Evolutionary conservation across 2,888 invertebrate species (phyloP), one percentile per base, ranked within the genome.

Genomic region (Microplitis deprimator): DNA sequence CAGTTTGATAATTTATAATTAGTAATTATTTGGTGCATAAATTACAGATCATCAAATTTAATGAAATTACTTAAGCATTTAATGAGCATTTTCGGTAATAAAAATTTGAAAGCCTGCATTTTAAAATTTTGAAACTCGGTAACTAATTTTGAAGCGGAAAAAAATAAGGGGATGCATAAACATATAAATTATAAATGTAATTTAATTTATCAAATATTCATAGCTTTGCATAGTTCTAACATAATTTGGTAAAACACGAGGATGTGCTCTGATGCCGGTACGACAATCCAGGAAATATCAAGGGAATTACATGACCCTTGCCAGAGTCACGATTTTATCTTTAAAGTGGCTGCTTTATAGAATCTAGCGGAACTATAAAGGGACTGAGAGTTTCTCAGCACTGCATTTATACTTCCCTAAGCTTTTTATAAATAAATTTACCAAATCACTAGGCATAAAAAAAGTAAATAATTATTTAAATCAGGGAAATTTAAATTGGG

Each of bases 171-270:
- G 13, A 50, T 13, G 50, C 50, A 50, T 50, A 50, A 50, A 50
- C 50, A 50, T 50, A 50, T 50, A 50, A 50, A 50, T 50, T 50
- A 50, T 50, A 2, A 50, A 50, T 50, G 50, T 50, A 50, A 50
- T 50, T 50, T 50, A 50, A 50, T 50, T 50, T 50, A 50, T 50
- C 50, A 50, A 50, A 50, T 50, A 50, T 50, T 50, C 50, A 50
- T 50, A 50, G 50, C 50, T 50, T 50, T 50, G 50, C 50, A 50
- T 50, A 50, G 50, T 50, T 50, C 50, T 13, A 50, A 50, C 50
- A 50, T 50, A 50, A 50, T 50, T 50, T 50, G 50, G 13, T 50
- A 50, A 50, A 50, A 13, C 50, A 50, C 10, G 50, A 50, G 50
- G 50, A 50, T 50, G 50, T 50, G 50, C 50, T 50, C 50, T 50